phyloP scores from a whole-genome alignment of 2,888 invertebrate genomes.

The Theristus sp. region DNA sequence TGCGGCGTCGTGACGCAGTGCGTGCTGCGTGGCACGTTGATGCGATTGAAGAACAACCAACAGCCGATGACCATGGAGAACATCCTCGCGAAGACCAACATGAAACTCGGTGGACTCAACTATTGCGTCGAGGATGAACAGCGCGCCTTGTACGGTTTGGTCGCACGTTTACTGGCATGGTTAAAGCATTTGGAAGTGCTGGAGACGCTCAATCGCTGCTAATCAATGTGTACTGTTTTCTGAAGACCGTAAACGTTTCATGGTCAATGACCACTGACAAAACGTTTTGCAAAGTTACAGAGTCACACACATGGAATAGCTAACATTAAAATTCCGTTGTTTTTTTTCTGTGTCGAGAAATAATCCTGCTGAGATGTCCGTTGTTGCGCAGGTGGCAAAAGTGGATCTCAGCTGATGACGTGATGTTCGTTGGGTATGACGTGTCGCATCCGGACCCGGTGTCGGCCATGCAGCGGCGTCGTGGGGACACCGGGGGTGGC shows the following conservation, averaged over 20 bases:
- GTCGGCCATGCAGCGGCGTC: background rate
- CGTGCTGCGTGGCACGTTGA: background rate
- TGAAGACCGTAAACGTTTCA: too few relatives aligned
- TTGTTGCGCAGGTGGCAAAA: too few relatives aligned
- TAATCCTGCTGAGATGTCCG: too few relatives aligned
- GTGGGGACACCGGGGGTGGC: background rate
- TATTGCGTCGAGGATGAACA: background rate
- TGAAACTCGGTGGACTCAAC: background rate
- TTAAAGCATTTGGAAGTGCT: too few relatives aligned
- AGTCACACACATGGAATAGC: too few relatives aligned
- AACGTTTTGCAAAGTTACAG: too few relatives aligned
- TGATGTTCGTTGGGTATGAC: conserved; percentile 2
- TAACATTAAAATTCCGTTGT: too few relatives aligned
- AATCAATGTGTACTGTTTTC: too few relatives aligned
- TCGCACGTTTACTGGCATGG: background rate
- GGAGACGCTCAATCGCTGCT: too few relatives aligned
- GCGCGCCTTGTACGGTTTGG: background rate
- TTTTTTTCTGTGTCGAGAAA: too few relatives aligned
- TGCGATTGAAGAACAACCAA: background rate
- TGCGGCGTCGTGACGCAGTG: background rate
- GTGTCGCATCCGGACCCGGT: conserved; percentile 1
- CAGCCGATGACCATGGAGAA: background rate
- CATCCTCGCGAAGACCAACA: background rate
- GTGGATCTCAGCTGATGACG: background rate
- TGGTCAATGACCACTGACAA: too few relatives aligned